phyloP scores from a whole-genome alignment of 2,113 vertebrate species.

The Danio rerio region DNA sequence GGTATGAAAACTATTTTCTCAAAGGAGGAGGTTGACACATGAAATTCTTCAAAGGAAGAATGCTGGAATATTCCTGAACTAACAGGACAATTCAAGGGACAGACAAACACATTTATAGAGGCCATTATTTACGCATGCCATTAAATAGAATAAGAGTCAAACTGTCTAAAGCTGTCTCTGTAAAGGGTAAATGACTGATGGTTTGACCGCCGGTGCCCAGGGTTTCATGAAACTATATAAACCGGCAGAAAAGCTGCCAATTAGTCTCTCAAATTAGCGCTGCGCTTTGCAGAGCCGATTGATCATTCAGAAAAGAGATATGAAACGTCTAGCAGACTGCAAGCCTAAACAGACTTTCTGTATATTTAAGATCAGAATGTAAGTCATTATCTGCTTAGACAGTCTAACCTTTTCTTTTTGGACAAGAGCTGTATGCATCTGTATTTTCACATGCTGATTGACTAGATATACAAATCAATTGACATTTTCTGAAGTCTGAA shows the following conservation, averaged over 20 bases:
- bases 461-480: neutral
- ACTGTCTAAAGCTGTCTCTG: neutral
- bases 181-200: constrained; percentile 3
- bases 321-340: neutral
- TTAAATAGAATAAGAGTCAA: neutral
- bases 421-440: neutral
- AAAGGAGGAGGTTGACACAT: neutral
- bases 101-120: neutral
- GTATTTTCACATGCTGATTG: constrained; percentile 16
- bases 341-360: neutral
- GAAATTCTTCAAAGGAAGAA: neutral
- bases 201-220: neutral
- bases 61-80: neutral
- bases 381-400: constrained; percentile 28
- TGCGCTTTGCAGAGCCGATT: neutral
- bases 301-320: neutral
- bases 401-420: constrained; percentile 29
- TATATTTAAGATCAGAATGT: constrained; percentile 1
- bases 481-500: constrained; percentile 11
- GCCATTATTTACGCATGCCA: neutral
- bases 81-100: neutral
- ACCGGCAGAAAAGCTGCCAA: neutral
- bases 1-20: neutral
- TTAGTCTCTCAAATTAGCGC: neutral
- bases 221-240: neutral